Evolutionary conservation across 2,888 invertebrate genomes (phyloP).

Genomic region (Meteorus colon): DNA sequence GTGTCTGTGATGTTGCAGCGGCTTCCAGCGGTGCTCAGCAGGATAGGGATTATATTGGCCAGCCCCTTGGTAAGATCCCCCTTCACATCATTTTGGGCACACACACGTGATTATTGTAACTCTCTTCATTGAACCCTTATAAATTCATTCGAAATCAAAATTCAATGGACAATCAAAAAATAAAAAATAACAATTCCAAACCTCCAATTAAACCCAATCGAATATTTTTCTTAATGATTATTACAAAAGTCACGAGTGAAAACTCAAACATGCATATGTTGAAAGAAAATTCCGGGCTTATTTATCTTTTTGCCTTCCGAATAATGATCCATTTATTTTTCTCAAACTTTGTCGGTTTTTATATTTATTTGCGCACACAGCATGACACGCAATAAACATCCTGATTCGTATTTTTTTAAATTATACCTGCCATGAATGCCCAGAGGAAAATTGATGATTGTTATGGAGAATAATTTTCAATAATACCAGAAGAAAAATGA

Average conservation of each 20-base stretch:
- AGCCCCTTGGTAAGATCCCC: conserved; percentile 91
- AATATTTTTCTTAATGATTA: background rate
- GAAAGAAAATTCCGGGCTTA: conserved; percentile 10
- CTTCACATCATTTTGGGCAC: conserved; percentile 52
- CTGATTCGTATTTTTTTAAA: background rate
- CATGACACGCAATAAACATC: background rate
- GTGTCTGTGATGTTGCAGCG: conserved; percentile 82
- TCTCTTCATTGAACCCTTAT: background rate
- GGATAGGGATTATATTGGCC: conserved; percentile 97
- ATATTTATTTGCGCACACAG: background rate
- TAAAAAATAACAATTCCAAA: too few relatives aligned
- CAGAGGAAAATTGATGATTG: background rate
- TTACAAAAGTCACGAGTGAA: conserved; percentile 25
- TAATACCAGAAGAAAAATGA: background rate
- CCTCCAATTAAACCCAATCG: background rate
- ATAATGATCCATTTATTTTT: background rate
- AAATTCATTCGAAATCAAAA: background rate
- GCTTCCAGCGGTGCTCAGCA: conserved; percentile 95
- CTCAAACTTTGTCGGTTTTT: background rate
- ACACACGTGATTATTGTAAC: conserved; percentile 20
- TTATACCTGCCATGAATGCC: background rate
- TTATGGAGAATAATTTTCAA: background rate
- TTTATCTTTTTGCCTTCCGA: background rate
- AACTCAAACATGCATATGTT: background rate
- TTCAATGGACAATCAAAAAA: background rate